Base-by-base conservation (phyloP, 2,888 invertebrate species). In the Fissipunctia ypsillon region DNA sequence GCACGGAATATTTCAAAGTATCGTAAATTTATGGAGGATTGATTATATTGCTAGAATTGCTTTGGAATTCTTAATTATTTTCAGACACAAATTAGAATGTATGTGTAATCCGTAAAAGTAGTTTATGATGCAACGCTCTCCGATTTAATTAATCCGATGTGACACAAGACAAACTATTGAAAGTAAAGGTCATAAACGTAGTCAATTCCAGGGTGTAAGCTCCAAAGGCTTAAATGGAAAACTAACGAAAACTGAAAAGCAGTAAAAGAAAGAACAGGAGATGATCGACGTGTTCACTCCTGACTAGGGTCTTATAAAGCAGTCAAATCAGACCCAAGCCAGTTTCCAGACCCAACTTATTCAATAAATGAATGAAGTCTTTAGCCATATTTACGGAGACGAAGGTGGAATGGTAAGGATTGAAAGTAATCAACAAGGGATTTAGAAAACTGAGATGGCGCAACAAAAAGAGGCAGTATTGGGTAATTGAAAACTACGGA, bases 11-110 rank as follows among this genome's bases (percentile, higher is more conserved):
- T 75, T 59, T 59, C 57, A 50, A 63, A 59, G 56, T 64, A 75
- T 74, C 43, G 41, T 25, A 59, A 61, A 56, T 73, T 61, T 65
- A 56, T 76, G 35, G 22, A 57, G 35, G 22, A 54, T 76, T 76
- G 52, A 59, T 48, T 75, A 76, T 19, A 16, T n/a, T 61, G 31
- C 22, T 43, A 19, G 9, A 56, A 41, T 80, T 80, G 35, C 10
- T 76, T 54, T 43, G 16, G 25, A 31, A 75, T 38, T 38, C 3
- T 38, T 72, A 16, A 48, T 48, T 73, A 50, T 41, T 73, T 41
- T 73, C 9, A 28, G 38, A 48, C 10, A 19, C 0, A 22, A 12
- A 41, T 25, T 41, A 41, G n/a, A 74, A 50, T 59, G 9, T 9
- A 31, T 48, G 3, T 48, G 41, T 74, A 28, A 41, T 56, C 19